Evolutionary conservation across 2,797 vertebrate species (phyloP), one percentile per base, ranked within the genome.

Genomic region (Okamejei kenojei): DNA sequence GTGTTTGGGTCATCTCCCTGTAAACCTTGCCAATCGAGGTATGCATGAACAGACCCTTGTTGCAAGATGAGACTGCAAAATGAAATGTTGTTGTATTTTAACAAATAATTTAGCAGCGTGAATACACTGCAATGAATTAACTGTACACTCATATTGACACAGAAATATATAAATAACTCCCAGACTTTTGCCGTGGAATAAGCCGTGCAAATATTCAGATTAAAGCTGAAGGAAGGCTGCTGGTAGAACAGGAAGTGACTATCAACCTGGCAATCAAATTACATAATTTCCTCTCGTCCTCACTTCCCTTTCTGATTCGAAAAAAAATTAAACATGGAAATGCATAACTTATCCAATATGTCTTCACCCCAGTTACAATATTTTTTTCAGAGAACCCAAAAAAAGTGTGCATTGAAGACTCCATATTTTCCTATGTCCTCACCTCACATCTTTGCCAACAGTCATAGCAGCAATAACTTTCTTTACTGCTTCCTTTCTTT

Each of bases 381-480:
- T 21, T 7, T 21, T 7, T 71, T 23, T 74, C 23, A 7, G 35
- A 9, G 45, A 82, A 82, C 80, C 21, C 45, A 26, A 74, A 26
- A 21, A 21, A 74, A 74, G 7, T 3, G 29, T 4, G 29, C 23
- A 29, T 26, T 15, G 81, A 61, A 15, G 63, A 88, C 38, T n/a
- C 32, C 21, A 29, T 23, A 35, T 92, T 76, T 6, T 76, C 71
- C 1, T 7, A 19, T 29, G 9, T 54, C n/a, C 82, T 94, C 97
- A 99, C 99, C 99, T 99, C 95, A 99, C 99, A 94, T 99, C 99
- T 94, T 99, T 99, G 94, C 99, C 99, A 93, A 99, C 99, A 0
- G 98, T 99, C 99, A 99, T 99, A 94, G 99, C 98, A 73, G 99
- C 99, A 77, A 99, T 99, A 94, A 99, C 99, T 94, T 99, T 99